Conservation (phyloP, 2,888 invertebrate genomes). For the Uropetala carovei region DNA sequence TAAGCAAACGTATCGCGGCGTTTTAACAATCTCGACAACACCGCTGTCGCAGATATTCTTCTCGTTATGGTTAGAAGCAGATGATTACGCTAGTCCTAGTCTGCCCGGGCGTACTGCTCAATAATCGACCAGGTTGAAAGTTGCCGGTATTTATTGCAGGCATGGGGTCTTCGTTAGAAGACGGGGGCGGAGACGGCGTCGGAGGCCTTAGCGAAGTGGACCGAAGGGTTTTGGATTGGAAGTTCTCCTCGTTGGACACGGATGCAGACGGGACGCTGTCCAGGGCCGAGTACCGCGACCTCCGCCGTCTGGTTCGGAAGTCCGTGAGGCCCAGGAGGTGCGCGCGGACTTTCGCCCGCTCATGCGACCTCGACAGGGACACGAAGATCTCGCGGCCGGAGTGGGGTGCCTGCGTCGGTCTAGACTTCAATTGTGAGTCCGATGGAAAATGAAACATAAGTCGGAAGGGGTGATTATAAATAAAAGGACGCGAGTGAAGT, state of each 20-base stretch:
- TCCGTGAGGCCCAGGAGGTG: constrained; percentile 93
- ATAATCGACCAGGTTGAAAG: no score
- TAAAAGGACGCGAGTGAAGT: not conserved
- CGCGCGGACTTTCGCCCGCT: constrained; percentile 90
- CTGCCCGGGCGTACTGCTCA: no score
- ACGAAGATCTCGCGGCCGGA: constrained; percentile 87
- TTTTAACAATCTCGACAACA: no score
- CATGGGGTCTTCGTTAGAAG: constrained; percentile 69
- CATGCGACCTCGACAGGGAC: constrained; percentile 91
- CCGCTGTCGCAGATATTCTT: no score
- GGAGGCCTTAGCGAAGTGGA: constrained; percentile 71
- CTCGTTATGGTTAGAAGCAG: no score
- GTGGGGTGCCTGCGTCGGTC: constrained; percentile 92
- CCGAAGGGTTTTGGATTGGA: constrained; percentile 88
- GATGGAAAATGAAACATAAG: not conserved
- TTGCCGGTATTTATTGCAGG: constrained; percentile 65
- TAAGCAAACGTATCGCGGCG: no score
- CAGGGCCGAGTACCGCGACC: constrained; percentile 88
- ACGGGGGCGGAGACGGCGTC: constrained; percentile 74
- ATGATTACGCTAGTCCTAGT: no score
- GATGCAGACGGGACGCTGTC: constrained; percentile 88
- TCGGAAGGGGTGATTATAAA: not conserved
- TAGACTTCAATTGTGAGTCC: constrained; percentile 89
- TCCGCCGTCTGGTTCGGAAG: constrained; percentile 89
- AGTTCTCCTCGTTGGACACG: constrained; percentile 89